Evolutionary conservation across 1,140 invertebrate species (phyloP), one percentile per base, ranked within the genome.

Genomic region (Ceratosolen fusciceps): DNA sequence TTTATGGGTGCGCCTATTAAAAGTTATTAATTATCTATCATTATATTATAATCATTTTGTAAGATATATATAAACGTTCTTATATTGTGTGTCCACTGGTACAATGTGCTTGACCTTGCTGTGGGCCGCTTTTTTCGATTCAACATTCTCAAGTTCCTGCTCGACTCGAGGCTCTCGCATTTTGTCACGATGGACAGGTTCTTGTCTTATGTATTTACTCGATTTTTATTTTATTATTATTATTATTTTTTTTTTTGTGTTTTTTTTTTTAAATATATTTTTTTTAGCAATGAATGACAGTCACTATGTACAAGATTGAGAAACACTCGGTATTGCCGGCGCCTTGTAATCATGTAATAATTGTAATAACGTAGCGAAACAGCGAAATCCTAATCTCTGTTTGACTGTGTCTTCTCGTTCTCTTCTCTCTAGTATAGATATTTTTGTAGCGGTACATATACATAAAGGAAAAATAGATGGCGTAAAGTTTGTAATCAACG

Each of bases 31-130:
- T 71, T 75, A 80, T 39, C 62, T 68, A 74, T 74, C 68, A 79
- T 79, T 79, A 77, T 77, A 79, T 79, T 79, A 75, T 75, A 80
- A 80, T 80, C n/a, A 80, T 80, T 80, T 80, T 75, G 73, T 80
- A 80, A 75, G 78, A 74, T 80, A 75, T 80, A 68, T 79, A 74
- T 67, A n/a, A n/a, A 79, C 71, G 77, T 79, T 79, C 77, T 75
- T 80, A 79, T 79, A 79, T 54, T 79, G 72, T 79, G 77, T 74
- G 71, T 70, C 71, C 77, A 74, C 71, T 68, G 71, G 62, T 74
- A 79, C 60, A 74, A 79, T 75, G 68, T 34, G 79, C 26, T 54
- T 77, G 52, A 60, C 79, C 79, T 80, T 76, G 79, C 67, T 60
- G 34, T 75, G 68, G 74, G 74, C 54, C 74, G 68, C 71, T 80